A percentile compares a stretch with the other conserved stretches of the same genome.
Evolutionary conservation across 2,113 vertebrate species (phyloP).

Genomic region (Chrysemys picta): DNA sequence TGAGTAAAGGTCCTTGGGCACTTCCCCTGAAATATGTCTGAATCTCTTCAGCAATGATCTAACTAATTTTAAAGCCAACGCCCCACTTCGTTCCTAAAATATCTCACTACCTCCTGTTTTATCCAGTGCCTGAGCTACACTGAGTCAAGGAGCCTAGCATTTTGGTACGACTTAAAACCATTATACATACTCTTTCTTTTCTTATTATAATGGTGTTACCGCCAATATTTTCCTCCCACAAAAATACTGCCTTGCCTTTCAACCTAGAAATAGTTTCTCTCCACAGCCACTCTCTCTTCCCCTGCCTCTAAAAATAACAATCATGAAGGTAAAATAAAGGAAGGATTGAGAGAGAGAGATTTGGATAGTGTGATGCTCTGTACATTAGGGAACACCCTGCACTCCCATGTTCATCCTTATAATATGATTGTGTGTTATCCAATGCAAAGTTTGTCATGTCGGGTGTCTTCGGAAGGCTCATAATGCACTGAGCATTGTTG

Average conservation of each 20-base stretch:
- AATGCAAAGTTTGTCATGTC: too few relatives aligned
- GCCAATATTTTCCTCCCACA: not conserved
- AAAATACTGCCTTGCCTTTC: not conserved
- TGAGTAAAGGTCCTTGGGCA: not conserved
- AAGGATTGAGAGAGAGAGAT: not conserved
- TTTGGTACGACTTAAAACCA: not conserved
- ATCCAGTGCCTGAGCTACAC: not conserved
- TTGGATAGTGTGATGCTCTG: not conserved
- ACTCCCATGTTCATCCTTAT: too few relatives aligned
- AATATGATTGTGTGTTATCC: too few relatives aligned
- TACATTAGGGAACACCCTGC: too few relatives aligned
- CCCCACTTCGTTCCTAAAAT: not conserved
- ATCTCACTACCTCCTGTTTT: not conserved
- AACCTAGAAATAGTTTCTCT: not conserved
- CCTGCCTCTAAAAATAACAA: not conserved
- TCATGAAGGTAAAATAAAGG: not conserved
- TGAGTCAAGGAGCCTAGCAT: not conserved
- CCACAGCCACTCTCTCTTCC: not conserved
- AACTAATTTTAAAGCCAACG: slow-evolving; percentile 17
- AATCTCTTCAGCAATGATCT: not conserved
- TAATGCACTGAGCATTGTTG: too few relatives aligned
- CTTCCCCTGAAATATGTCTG: not conserved
- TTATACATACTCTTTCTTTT: not conserved
- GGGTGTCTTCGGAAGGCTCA: too few relatives aligned
- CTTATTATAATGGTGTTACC: not conserved